Conservation (phyloP, 2,888 invertebrate species). For the Julus scandinavius region DNA sequence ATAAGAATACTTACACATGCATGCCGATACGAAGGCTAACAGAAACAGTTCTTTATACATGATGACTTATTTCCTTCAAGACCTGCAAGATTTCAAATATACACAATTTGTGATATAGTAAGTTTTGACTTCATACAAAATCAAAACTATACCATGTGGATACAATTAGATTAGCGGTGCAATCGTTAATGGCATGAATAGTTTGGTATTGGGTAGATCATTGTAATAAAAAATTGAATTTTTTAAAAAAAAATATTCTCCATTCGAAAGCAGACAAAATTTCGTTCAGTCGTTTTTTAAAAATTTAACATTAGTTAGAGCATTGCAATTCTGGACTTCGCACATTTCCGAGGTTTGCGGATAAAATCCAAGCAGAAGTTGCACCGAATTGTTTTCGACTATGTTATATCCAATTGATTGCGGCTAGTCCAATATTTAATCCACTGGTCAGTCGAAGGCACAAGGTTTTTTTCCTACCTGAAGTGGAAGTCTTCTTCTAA, state of each 20-base stretch:
- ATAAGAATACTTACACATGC: slow-evolving; percentile 53
- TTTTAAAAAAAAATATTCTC: too few relatives aligned
- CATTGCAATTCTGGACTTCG: neutral
- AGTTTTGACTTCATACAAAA: neutral
- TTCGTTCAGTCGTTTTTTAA: neutral
- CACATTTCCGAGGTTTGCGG: neutral
- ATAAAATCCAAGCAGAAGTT: neutral
- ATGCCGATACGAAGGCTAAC: slow-evolving; percentile 53
- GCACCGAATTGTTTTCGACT: neutral
- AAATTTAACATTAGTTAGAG: neutral
- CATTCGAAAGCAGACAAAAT: neutral
- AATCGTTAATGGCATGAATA: too few relatives aligned
- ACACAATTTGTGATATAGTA: neutral
- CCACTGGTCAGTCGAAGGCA: slow-evolving; percentile 13
- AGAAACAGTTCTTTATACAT: slow-evolving; percentile 56
- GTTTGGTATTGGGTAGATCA: too few relatives aligned
- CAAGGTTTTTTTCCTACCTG: slow-evolving; percentile 32
- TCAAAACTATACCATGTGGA: neutral
- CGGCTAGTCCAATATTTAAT: slow-evolving; percentile 18
- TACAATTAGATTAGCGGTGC: too few relatives aligned
- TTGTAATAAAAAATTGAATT: too few relatives aligned
- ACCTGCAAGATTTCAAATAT: neutral
- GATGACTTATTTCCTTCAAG: neutral
- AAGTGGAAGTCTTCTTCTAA: slow-evolving; percentile 31
- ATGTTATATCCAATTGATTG: neutral